Evolutionary conservation across 2,113 vertebrate genomes (phyloP), one percentile per base, ranked within the genome.

Genomic region (Caretta caretta): DNA sequence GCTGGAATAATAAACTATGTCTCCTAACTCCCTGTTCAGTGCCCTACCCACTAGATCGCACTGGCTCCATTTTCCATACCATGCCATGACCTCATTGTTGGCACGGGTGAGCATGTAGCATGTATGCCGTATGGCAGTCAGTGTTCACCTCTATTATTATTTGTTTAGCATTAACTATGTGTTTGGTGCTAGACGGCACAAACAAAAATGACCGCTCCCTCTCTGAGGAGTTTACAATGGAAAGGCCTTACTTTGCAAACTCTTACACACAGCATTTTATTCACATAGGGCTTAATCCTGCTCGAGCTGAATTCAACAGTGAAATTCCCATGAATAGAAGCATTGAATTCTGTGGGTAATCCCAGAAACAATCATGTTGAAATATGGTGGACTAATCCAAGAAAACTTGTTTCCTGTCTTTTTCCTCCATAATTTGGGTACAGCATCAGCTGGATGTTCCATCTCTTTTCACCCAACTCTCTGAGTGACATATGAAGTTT

Each of bases 381-480:
- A 93, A 94, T 89, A 42, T 42, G 81, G 88, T 59, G 38, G 80
- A 91, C 92, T n/a, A 95, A 88, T 51, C 13, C 22, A 48, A 78
- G 53, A 95, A 97, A 96, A 90, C 59, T 91, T 90, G 57, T 78
- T 96, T 93, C 87, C 75, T 0, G 0, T 90, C 79, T 42, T 38
- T 96, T 84, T 79, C 72, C 46, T 93, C 59, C 75, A 81, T 93
- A 76, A 95, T 95, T 92, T 92, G 90, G 57, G 75, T 93, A 87
- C 84, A 92, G 94, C 94, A 94, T 81, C 83, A 42, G 53, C 88
- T 94, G 86, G 75, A 83, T 90, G 84, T 83, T 84, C 2, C 90
- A 95, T 81, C 57, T 65, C 90, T 96, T 97, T 95, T 91, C 90
- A 93, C 94, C 94, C 84, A 95, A 3, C n/a, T 54, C 78, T 84